Conservation (phyloP, 1,140 invertebrate genomes). For the Dendrolimus punctatus region DNA sequence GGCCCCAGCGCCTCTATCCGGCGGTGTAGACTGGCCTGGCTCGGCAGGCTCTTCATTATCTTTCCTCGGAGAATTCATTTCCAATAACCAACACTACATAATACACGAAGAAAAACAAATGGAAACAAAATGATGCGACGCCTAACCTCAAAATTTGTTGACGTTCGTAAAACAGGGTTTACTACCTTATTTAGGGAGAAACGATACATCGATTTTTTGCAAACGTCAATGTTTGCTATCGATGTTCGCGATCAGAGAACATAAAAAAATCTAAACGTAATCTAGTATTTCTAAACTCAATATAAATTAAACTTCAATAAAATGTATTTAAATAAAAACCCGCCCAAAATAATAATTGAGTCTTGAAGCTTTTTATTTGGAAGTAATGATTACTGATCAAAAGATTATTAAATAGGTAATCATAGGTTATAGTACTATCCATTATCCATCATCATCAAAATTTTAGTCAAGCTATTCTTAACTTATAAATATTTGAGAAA, state of each 20-base stretch:
- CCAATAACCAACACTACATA: slow-evolving; percentile 49
- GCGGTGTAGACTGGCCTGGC: slow-evolving; percentile 8
- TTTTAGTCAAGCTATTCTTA: no score
- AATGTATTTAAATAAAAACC: no score
- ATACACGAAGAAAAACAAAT: slow-evolving; percentile 42
- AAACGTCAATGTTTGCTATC: background rate
- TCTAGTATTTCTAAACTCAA: no score
- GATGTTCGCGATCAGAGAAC: background rate
- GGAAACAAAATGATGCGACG: slow-evolving; percentile 51
- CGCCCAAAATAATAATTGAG: no score
- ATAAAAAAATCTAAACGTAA: background rate
- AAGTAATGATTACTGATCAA: no score
- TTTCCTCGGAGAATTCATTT: slow-evolving; percentile 55
- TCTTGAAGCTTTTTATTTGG: no score
- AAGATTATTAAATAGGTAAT: no score
- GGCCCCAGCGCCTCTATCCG: slow-evolving; percentile 13
- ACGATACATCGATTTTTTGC: background rate
- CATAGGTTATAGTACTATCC: no score
- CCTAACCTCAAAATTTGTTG: slow-evolving; percentile 61
- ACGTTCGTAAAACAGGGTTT: slow-evolving; percentile 20
- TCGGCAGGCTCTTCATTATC: slow-evolving; percentile 45
- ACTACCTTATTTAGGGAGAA: background rate
- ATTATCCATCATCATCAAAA: no score
- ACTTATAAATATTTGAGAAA: no score
- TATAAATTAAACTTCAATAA: no score